Base-by-base conservation (phyloP, 53 echinoderm and acorn worm genomes). In the Mesocentrotus franciscanus region DNA sequence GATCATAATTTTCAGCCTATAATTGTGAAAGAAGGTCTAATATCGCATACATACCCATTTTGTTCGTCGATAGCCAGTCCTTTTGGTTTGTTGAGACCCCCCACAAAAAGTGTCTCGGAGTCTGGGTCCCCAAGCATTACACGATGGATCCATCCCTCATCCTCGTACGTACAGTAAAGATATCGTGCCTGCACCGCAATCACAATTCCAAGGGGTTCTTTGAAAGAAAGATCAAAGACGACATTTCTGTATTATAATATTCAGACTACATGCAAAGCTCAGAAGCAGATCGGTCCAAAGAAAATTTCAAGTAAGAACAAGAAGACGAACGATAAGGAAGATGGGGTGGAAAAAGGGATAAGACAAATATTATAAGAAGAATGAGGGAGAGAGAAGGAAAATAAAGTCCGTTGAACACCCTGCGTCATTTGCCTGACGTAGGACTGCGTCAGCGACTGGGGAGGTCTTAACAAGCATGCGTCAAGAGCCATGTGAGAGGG, bases 61-160 rank as follows among this genome's bases (percentile, higher is more conserved):
- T 62, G 9, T 34, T 90, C 61, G 91, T 90, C 91, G 36, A 90
- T 62, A 15, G 66, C 91, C 34, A 90, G 18, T 16, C 66, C 91
- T 36, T 18, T 90, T 16, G 91, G 62, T 14, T 90, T 90, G 91
- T 60, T 30, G 27, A 90, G 49, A 61, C 36, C 35, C 18, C 20
- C 18, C 34, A 62, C 30, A 58, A 90, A 90, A 20, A 0, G 8
- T 66, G 2, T 17, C 39, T 90, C 91, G 35, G 33, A 9, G 4
- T 4, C 16, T 18, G 62, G 34, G 9, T 60, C 0, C 10, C 91
- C 33, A 13, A 90, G 91, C 0, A 0, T 62, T 10, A 90, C 91
- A 35, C 91, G 64, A 33, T 24, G 1, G 35, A 90, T 90, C 91
- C 20, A 56, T 34, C 91, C 66, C 12, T 61, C 33, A 56, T 24